phyloP scores from a whole-genome alignment of 2,888 invertebrate genomes.

The Idaea straminata region DNA sequence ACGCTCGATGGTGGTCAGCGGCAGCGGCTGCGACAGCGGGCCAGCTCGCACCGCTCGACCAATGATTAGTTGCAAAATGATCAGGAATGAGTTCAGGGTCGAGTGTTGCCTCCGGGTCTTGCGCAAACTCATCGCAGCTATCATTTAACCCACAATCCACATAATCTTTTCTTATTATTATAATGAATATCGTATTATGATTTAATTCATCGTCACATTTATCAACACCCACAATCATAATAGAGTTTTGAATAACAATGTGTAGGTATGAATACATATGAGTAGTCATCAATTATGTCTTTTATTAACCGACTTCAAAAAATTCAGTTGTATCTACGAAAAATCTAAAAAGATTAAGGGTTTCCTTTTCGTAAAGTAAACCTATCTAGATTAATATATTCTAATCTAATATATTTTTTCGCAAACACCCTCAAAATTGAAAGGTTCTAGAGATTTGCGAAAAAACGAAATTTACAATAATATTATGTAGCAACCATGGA shows the following conservation, averaged over 20 bases:
- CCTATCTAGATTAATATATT: no score
- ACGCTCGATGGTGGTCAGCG: conserved; percentile 49
- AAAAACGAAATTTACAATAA: conserved; percentile 1
- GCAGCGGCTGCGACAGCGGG: conserved; percentile 38
- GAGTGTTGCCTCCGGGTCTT: conserved; percentile 75
- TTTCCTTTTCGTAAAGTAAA: no score
- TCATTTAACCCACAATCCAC: conserved; percentile 44
- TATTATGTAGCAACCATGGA: conserved; percentile 3
- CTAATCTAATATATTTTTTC: not conserved
- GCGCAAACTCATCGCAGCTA: conserved; percentile 50
- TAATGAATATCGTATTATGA: conserved; percentile 18
- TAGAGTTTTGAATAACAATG: no score
- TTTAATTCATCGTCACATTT: no score
- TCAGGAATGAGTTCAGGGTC: conserved; percentile 78
- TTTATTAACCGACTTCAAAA: no score
- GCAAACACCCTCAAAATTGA: not conserved
- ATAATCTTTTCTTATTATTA: conserved; percentile 25
- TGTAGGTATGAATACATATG: no score
- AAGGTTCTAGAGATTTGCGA: not conserved
- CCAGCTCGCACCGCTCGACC: conserved; percentile 31
- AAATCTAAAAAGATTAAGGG: no score
- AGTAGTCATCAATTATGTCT: no score
- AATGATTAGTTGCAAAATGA: conserved; percentile 77
- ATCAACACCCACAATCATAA: not conserved
- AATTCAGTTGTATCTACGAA: no score